Percentiles rank a stretch among this genome's conserved stretches.
Evolutionary conservation across 2,888 invertebrate species (phyloP).

Genomic region (Dione vanillae): DNA sequence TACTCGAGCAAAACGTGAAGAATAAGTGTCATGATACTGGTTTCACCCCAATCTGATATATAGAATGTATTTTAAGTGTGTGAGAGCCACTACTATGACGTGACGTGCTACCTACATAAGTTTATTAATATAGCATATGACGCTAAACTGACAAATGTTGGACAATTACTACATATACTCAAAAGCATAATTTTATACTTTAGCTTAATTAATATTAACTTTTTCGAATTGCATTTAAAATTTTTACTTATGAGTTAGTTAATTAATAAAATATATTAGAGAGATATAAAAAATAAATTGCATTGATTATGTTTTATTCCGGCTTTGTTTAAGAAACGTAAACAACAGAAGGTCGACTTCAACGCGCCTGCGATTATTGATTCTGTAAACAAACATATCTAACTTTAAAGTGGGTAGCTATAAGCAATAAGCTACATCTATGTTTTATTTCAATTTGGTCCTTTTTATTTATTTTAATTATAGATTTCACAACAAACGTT

Average conservation of each 20-base stretch:
- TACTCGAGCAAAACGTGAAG: too few relatives aligned
- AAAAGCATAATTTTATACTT: too few relatives aligned
- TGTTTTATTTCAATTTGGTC: neutral
- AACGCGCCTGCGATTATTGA: slow-evolving; percentile 31
- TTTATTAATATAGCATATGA: too few relatives aligned
- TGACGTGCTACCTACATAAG: too few relatives aligned
- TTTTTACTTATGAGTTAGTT: neutral
- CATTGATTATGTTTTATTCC: neutral
- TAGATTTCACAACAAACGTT: slow-evolving; percentile 6
- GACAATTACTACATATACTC: too few relatives aligned
- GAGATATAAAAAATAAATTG: neutral
- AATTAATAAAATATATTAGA: neutral
- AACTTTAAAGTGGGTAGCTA: neutral
- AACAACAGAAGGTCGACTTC: slow-evolving; percentile 21
- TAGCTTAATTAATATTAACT: neutral
- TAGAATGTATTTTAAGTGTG: too few relatives aligned
- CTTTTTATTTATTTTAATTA: neutral
- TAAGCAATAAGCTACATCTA: too few relatives aligned
- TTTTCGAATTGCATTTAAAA: neutral
- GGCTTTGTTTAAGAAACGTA: neutral
- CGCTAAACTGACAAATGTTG: too few relatives aligned
- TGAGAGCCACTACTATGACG: too few relatives aligned
- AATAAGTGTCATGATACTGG: too few relatives aligned
- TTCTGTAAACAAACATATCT: slow-evolving; percentile 16
- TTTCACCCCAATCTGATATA: too few relatives aligned